Base-by-base conservation (phyloP, 2,888 invertebrate genomes). In the Andrena chrysosceles region DNA sequence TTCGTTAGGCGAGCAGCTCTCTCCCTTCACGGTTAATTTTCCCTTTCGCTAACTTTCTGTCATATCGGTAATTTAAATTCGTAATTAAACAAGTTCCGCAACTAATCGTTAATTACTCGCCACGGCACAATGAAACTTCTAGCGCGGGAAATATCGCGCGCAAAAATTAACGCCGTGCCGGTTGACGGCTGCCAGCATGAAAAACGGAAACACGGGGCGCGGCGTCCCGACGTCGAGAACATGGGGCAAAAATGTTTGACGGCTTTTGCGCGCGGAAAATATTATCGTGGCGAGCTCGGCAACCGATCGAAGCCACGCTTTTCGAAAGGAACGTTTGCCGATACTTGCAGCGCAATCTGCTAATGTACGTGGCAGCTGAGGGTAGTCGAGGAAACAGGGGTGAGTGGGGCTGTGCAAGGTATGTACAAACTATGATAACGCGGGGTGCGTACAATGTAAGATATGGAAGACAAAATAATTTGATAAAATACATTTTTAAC, bases 11-110 rank as follows among this genome's bases (percentile, higher is more conserved):
- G 67, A 20, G 7, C 52, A 23, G 23, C 26, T n/a, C n/a, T 35
- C n/a, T 70, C 29, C 48, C 42, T 33, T 52, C 52, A 8, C 31
- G 26, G 20, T 72, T 64, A 60, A 69, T 81, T 81, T 81, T 81
- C 70, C 52, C 54, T 63, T 52, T 54, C 48, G 54, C n/a, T 13
- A 81, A 81, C 73, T 64, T 80, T 81, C 81, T 81, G 64, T 68
- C 73, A 69, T 81, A 74, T 81, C 74, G 73, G 81, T 29, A 81
- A 81, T 81, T 81, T 81, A 81, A 81, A 81, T 81, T 81, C 81
- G 52, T 81, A 81, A 81, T 81, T 81, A 81, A 81, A 81, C 64
- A 81, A 81, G 48, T 81, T 81, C 29, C 68, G 42, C 10, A 81
- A 81, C 68, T 81, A 81, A 81, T 81, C 81, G 81, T 81, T 81